Evolutionary conservation across 2,888 invertebrate species (phyloP).

Genomic region (Fragum sueziense): DNA sequence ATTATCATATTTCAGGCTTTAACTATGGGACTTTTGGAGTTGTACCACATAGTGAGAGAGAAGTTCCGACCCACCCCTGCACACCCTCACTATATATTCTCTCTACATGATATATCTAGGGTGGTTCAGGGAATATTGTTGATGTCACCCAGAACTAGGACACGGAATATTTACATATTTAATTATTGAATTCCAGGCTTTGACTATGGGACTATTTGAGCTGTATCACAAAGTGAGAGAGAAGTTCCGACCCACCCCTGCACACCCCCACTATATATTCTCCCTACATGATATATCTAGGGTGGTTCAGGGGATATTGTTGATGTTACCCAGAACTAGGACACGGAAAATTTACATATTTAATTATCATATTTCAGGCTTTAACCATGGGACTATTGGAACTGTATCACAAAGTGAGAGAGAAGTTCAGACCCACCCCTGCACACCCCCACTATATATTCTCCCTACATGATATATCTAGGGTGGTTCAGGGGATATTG

Average conservation of each 20-base stretch:
- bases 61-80: slow-evolving; percentile 78
- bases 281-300: slow-evolving; percentile 77
- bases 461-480: slow-evolving; percentile 77
- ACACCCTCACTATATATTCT: slow-evolving; percentile 79
- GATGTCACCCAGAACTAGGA: slow-evolving; percentile 77
- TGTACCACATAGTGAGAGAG: slow-evolving; percentile 74
- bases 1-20: slow-evolving; percentile 74
- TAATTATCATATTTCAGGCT: slow-evolving; percentile 70
- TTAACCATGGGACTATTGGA: slow-evolving; percentile 76
- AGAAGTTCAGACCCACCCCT: slow-evolving; percentile 78
- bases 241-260: slow-evolving; percentile 77
- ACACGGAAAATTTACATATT: too few relatives aligned
- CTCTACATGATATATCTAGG: slow-evolving; percentile 77
- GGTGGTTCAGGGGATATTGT: slow-evolving; percentile 79
- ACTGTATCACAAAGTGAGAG: slow-evolving; percentile 73
- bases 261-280: slow-evolving; percentile 79
- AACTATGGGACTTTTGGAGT: slow-evolving; percentile 74
- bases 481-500: slow-evolving; percentile 79
- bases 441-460: slow-evolving; percentile 79
- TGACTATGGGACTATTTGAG: slow-evolving; percentile 76
- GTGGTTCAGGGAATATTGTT: slow-evolving; percentile 80
- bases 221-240: slow-evolving; percentile 74
- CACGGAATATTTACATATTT: slow-evolving; percentile 72
- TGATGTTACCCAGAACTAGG: slow-evolving; percentile 78
- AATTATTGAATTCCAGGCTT: slow-evolving; percentile 69